Evolutionary conservation across 2,888 invertebrate species (phyloP), one percentile per base, ranked within the genome.

Genomic region (Tuta absoluta): DNA sequence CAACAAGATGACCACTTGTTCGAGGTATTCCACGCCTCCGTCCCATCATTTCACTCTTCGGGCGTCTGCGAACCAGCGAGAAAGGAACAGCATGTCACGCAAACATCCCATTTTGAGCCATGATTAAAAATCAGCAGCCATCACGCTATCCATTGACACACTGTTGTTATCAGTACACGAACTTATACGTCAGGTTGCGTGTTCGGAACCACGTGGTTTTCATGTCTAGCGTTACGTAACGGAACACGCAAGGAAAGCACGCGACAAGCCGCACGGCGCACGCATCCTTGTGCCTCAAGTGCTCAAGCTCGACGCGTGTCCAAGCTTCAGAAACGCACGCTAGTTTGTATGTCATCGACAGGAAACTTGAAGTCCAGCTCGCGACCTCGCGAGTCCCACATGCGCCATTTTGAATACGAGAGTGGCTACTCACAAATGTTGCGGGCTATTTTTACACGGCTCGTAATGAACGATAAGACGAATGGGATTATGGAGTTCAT

Each of bases 101-200:
- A 69, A 86, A 76, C 78, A 79, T 80, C 80, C 82, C 82, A 81
- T 84, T 80, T 74, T 65, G 68, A 72, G 75, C 73, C 81, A 81
- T 82, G 85, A 86, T 86, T 85, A 85, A 85, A 81, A 82, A 86
- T 82, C 85, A 82, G 79, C 81, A 71, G 68, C 70, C 75, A 83
- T 83, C 89, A 90, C 90, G 90, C 90, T 71, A 90, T 85, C 81
- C 90, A 90, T 91, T 90, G 89, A 87, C 87, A 89, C 82, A 76
- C 71, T 74, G 80, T 59, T 66, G 64, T 64, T 66, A 66, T 66
- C 66, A 66, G 66, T 64, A 64, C 66, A 66, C 66, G 64, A 66
- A 66, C 66, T 77, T 85, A 84, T 83, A 77, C 80, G 76, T 79
- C 80, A 72, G 76, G 70, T 89, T 79, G 90, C 90, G 90, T 90